Evolutionary conservation across 92 coral and sea anemone genomes (phyloP).

Genomic region (Actinostola sp.): DNA sequence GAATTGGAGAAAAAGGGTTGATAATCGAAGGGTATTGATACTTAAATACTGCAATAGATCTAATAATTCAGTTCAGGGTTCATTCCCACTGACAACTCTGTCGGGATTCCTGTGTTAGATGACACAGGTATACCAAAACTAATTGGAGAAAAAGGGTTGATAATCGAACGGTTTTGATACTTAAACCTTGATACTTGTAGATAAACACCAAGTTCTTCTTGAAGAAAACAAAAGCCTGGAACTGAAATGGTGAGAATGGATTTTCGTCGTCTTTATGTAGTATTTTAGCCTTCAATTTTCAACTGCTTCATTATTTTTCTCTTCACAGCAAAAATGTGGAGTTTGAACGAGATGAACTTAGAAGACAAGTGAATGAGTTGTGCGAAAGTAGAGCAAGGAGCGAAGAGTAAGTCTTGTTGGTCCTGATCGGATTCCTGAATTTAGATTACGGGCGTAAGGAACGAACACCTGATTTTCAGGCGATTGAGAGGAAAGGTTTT

Average conservation of each 20-base stretch:
- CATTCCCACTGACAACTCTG: too few relatives aligned
- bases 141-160: too few relatives aligned
- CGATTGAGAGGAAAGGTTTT: too few relatives aligned
- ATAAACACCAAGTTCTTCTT: neutral
- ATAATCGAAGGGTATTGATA: too few relatives aligned
- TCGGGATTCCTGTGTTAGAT: too few relatives aligned
- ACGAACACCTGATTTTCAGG: too few relatives aligned
- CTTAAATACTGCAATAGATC: too few relatives aligned
- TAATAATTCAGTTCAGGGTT: too few relatives aligned
- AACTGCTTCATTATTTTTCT: neutral
- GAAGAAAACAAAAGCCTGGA: constrained; percentile 3
- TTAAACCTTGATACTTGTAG: too few relatives aligned
- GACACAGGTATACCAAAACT: too few relatives aligned
- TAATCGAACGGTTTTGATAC: too few relatives aligned
- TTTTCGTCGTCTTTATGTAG: neutral
- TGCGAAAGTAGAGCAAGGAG: constrained; percentile 63
- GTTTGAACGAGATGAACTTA: constrained; percentile 77
- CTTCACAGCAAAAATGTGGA: constrained; percentile 70
- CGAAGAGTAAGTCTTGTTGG: constrained; percentile 57
- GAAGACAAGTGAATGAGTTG: constrained; percentile 78
- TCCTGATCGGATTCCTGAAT: neutral
- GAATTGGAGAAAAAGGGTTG: too few relatives aligned
- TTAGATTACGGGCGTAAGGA: neutral
- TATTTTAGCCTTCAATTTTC: neutral
- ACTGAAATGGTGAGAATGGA: neutral